phyloP scores from a whole-genome alignment of 1,140 invertebrate species.

The Calycopis cecrops region DNA sequence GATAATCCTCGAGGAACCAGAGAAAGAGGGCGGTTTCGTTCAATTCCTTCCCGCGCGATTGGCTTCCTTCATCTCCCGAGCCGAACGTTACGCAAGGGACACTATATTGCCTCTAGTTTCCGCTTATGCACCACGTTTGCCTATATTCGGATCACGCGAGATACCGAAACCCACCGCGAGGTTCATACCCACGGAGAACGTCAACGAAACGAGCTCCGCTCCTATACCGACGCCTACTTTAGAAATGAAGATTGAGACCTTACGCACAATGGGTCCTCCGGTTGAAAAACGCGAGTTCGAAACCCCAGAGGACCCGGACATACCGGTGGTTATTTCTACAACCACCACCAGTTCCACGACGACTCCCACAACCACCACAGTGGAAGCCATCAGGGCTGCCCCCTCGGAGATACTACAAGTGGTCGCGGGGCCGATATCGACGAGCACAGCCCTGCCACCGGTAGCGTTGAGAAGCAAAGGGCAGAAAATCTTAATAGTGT shows the following conservation, averaged over 20 bases:
- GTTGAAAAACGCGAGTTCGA: constrained; percentile 55
- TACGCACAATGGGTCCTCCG: constrained; percentile 61
- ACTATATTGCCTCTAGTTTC: constrained; percentile 84
- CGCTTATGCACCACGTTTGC: constrained; percentile 83
- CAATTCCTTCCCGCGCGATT: constrained; percentile 86
- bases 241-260: constrained; percentile 67
- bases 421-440: constrained; percentile 50
- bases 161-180: constrained; percentile 50
- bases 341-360: constrained; percentile 45
- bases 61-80: constrained; percentile 85
- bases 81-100: constrained; percentile 86
- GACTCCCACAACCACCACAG: constrained; percentile 36
- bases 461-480: constrained; percentile 58
- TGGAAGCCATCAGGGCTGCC: constrained; percentile 40
- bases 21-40: constrained; percentile 75
- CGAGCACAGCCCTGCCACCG: constrained; percentile 62
- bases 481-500: constrained; percentile 70
- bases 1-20: constrained; percentile 38
- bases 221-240: constrained; percentile 62
- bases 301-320: constrained; percentile 59
- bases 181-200: constrained; percentile 64
- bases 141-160: constrained; percentile 72
- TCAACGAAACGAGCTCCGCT: constrained; percentile 50
- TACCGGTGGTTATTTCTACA: constrained; percentile 47
- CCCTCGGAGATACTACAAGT: constrained; percentile 56